Evolutionary conservation across 2,797 vertebrate species (phyloP), one percentile per base, ranked within the genome.

Genomic region (Prionace glauca): DNA sequence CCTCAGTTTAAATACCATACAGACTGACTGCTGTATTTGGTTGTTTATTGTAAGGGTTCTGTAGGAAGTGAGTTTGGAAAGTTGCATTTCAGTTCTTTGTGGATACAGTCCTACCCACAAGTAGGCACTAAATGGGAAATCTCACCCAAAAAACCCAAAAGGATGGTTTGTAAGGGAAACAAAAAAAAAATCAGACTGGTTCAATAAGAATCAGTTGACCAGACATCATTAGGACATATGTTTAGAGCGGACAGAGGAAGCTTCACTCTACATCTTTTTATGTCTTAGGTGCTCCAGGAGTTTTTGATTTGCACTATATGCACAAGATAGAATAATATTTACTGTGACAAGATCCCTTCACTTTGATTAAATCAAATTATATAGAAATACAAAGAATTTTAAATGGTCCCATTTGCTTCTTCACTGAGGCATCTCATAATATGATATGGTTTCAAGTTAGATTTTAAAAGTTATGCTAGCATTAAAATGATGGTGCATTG

Each of bases 401-500:
- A 16, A 92, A 36, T 22, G 20, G 60, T 60, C 32, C 12, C 32
- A 90, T 90, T 62, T 41, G 20, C 65, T 92, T 20, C 22, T 92
- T 67, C n/a, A 41, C 10, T 92, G 41, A 92, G 22, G 9, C n/a
- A 62, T 90, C 29, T 7, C 56, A 91, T 91, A n/a, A n/a, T 1
- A 65, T 91, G 60, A 36, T 65, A 91, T 36, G n/a, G 20, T 92
- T 92, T 69, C 20, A 74, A 72, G 32, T 8, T 50, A 74, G 0
- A 95, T 16, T 60, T 95, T 77, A 18, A 95, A 77, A 50, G 32
- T 77, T 74, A 29, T 56, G 26, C 41, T 20, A 50, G 41, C 16
- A 22, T 50, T 56, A 77, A 71, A 72, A 94, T 41, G 22, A 41
- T 94, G 36, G 11, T 95, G 95, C 71, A 62, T 88, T 98, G 97